Conservation (phyloP, 2,888 invertebrate genomes). For the Tiliacea aurago region DNA sequence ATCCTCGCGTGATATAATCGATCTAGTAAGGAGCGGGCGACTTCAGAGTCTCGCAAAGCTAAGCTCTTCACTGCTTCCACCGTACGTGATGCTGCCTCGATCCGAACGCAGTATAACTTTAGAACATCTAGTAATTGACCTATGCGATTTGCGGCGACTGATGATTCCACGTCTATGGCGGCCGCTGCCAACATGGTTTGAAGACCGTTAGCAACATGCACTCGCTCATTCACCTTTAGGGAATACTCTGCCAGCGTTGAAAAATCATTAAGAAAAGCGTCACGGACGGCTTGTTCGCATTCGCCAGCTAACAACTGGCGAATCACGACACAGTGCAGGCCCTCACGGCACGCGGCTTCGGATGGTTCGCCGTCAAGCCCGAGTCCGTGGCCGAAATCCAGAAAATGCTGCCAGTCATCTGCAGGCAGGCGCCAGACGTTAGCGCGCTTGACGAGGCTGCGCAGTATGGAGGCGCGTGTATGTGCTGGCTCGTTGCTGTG, state of each 20-base stretch:
- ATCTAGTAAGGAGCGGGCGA: conserved; percentile 63
- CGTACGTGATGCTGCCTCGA: conserved; percentile 64
- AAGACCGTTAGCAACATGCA: conserved; percentile 59
- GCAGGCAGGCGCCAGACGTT: conserved; percentile 78
- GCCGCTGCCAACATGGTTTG: conserved; percentile 65
- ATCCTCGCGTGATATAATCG: conserved; percentile 71
- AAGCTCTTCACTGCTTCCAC: conserved; percentile 65
- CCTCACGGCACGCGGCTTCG: conserved; percentile 76
- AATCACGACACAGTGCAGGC: conserved; percentile 79
- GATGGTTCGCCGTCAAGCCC: conserved; percentile 77
- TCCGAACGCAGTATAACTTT: conserved; percentile 66
- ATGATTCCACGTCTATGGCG: conserved; percentile 52
- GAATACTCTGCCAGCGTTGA: conserved; percentile 74
- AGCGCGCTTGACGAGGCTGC: conserved; percentile 81
- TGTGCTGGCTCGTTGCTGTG: conserved; percentile 78
- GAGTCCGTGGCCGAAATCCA: conserved; percentile 75
- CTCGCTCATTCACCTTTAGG: conserved; percentile 70
- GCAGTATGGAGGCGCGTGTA: conserved; percentile 77
- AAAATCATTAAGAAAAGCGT: conserved; percentile 72
- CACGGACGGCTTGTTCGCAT: conserved; percentile 61
- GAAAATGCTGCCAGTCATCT: conserved; percentile 73
- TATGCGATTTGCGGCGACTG: conserved; percentile 52
- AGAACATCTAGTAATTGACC: conserved; percentile 70
- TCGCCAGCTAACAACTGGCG: conserved; percentile 70
- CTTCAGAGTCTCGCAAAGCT: conserved; percentile 61